Base-by-base conservation (phyloP, 2,797 vertebrate genomes). In the Rallus crepitans region DNA sequence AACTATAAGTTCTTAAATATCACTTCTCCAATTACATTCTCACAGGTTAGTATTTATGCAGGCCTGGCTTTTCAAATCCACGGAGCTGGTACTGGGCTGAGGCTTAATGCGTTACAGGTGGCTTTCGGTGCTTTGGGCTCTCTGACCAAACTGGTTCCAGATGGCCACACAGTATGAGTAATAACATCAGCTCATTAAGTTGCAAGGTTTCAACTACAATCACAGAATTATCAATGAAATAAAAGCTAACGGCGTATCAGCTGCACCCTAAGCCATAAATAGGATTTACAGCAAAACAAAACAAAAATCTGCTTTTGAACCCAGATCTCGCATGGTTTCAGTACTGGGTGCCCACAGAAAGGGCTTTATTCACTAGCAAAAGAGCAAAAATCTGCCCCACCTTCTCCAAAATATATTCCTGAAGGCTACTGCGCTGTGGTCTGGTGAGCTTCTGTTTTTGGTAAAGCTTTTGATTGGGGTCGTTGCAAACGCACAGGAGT, bases 61-160 rank as follows among this genome's bases (percentile, higher is more conserved):
- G 95, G 90, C 96, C 95, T 91, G 95, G 97, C 96, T 98, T 98
- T 97, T 96, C 95, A 96, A 96, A 97, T 98, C 97, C 95, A 82
- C 7, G 3, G 77, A 94, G 95, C 95, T 96, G 96, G 97, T 97
- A 97, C 97, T 96, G 96, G 97, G 96, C 96, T 97, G 97, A 91
- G 96, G 69, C 87, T 97, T 98, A 98, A 98, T 98, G 97, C 92
- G 87, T 98, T 96, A 92, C 98, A 98, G 98, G 98, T 98, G 98
- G 98, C 90, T 97, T 89, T 91, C 77, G 92, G 95, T 87, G 96
- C 95, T 95, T 94, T 94, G 93, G 96, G 96, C 97, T 97, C 92
- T 91, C 88, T 55, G 86, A 93, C 97, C 96, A 98, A 98, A 98
- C 97, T 97, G 95, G 84, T 98, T 98, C 98, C 98, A 98, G 98